Evolutionary conservation across 2,888 invertebrate species (phyloP), one percentile per base, ranked within the genome.

Genomic region (Melanargia galathea): DNA sequence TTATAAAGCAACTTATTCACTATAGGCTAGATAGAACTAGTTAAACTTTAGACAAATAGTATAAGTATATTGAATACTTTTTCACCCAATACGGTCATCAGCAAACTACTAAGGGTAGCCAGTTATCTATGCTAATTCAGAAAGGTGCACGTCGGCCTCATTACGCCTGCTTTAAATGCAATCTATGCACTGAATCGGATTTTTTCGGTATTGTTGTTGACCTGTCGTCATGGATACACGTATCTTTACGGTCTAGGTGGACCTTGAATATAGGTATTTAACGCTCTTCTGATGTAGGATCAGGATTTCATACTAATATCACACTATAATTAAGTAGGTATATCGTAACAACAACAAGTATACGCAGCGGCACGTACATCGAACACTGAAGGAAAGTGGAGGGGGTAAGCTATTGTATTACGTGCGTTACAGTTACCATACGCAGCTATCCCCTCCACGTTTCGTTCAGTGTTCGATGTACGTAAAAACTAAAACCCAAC

Each of bases 161-260:
- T 88, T 87, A 88, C 78, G 76, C 77, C 84, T 84, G 78, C 78
- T 91, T 90, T 82, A 77, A 85, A 89, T 90, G 89, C 87, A 91
- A 90, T 90, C 90, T 90, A 89, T 88, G 87, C 87, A 81, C 71
- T 82, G 79, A 80, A 90, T 91, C 90, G 79, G 74, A 76, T 78
- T 81, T 87, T 89, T 90, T 87, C 77, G 81, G 82, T 76, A 76
- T 67, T 90, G 90, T 90, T 90, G 88, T 82, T 76, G 69, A 72
- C 69, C 55, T 13, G 87, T 87, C 72, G 80, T 75, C 75, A 81
- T 82, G 81, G 82, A 65, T 72, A 86, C 86, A 62, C 69, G 77
- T 85, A 83, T 85, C 83, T 84, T 80, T 81, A 67, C 45, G 26
- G 48, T 60, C 60, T 57, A 63, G 51, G 51, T 56, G 30, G 51